Base-by-base conservation (phyloP, 2,797 vertebrate species). In the Sebastes miniatus region DNA sequence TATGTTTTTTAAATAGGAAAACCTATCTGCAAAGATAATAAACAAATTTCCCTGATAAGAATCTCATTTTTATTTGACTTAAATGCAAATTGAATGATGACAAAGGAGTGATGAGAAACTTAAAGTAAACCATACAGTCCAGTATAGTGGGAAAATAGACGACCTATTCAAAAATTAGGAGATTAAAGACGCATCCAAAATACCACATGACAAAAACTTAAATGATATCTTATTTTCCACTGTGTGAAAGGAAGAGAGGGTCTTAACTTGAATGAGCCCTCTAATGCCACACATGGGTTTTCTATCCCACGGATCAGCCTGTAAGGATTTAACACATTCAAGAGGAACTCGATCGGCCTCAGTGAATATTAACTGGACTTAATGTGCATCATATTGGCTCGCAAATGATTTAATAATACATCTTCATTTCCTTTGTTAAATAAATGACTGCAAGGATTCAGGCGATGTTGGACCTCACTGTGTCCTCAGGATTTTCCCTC, bases 171-270 rank as follows among this genome's bases (percentile, higher is more conserved):
- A 68, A 69, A 56, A 66, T 69, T 18, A 69, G 9, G 7, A 20
- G 54, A 74, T 64, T 27, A 69, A 70, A 77, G 50, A 72, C 9
- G 47, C 12, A 5, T 36, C 18, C 61, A 65, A 79, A 83, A 47
- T 3, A 69, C 9, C 47, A 52, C 36, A 47, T 63, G 16, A 72
- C 24, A 79, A 29, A 78, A 31, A 76, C 2, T 65, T 29, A 61
- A 81, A 73, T 56, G 2, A 65, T 80, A 71, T 84, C 50, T 73
- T 66, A 70, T 80, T 81, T 83, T 75, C 73, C 68, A 56, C 83
- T 85, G 81, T 86, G 81, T 91, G 91, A 89, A 91, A 89, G 85
- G 89, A 91, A 91, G 86, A 87, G 73, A 69, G 59, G 68, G 80
- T 77, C 80, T 90, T 90, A 88, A 73, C 52, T 73, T 50, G 59